Conservation (phyloP, 1,140 invertebrate species). For the Chironomus striatipennis region DNA sequence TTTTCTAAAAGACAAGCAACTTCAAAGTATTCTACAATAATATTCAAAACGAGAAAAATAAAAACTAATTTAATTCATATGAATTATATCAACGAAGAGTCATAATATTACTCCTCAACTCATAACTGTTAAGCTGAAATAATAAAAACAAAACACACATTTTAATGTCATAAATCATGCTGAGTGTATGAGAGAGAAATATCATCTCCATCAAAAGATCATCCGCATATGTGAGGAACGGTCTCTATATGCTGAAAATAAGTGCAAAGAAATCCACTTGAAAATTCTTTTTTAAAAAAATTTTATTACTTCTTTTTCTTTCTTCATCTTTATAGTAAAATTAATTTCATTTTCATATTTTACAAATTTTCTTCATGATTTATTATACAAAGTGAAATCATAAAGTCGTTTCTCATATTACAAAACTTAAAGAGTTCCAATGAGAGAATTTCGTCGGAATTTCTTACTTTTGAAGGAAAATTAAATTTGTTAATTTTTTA, state of each 20-base stretch:
- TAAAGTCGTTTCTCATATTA: slow-evolving; percentile 18
- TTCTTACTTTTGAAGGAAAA: background rate
- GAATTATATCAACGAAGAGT: background rate
- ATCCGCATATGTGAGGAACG: too few relatives aligned
- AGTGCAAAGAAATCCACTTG: slow-evolving; percentile 17
- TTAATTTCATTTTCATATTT: background rate
- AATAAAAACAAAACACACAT: slow-evolving; percentile 4
- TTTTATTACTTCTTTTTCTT: slow-evolving; percentile 19
- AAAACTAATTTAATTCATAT: too few relatives aligned
- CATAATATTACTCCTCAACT: background rate
- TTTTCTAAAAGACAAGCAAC: background rate
- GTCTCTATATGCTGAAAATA: background rate
- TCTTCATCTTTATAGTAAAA: background rate
- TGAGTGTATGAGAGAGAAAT: background rate
- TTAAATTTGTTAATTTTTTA: too few relatives aligned
- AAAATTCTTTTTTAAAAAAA: background rate
- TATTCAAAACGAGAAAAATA: background rate
- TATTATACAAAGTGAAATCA: background rate
- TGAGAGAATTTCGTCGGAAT: background rate
- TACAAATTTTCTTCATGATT: background rate
- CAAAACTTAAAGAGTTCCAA: background rate
- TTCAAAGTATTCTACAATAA: background rate
- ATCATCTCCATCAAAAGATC: background rate
- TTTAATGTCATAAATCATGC: background rate
- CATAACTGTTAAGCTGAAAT: background rate